These are phyloP conservation scores for Phorcus lineatus DNA, from an alignment of 2,888 invertebrate genomes.

Conservation along the genomic window DNA sequence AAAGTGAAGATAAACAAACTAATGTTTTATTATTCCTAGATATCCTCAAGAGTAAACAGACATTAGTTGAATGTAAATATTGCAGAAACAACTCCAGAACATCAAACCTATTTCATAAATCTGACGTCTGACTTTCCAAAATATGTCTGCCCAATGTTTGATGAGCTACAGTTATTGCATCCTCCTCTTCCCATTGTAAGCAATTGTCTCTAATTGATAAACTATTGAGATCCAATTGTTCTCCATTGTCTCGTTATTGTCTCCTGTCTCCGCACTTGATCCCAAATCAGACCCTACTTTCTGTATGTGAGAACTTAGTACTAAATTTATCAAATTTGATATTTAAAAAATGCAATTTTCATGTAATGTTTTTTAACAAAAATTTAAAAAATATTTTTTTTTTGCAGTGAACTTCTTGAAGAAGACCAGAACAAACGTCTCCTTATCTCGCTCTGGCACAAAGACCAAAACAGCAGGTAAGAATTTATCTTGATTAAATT, in stretches of 20 bases:
- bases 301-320: neutral
- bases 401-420: constrained; percentile 68
- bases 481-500: constrained; percentile 15
- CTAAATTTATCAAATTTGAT: neutral
- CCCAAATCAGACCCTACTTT: neutral
- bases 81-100: neutral
- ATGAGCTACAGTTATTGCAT: too few relatives aligned
- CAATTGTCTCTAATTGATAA: too few relatives aligned
- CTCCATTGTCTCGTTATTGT: neutral
- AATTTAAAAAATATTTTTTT: neutral
- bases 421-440: constrained; percentile 69
- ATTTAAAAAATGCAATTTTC: neutral
- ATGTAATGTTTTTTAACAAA: too few relatives aligned
- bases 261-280: neutral
- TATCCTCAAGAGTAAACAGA: neutral
- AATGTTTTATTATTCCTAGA: neutral
- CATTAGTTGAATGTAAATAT: constrained; percentile 4
- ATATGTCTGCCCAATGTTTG: too few relatives aligned
- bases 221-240: too few relatives aligned
- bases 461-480: constrained; percentile 61
- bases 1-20: neutral
- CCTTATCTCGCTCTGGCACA: constrained; percentile 70
- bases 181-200: too few relatives aligned
- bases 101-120: neutral
- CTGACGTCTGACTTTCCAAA: neutral